Base-by-base conservation (phyloP, 2,113 vertebrate species). In the Pontoporia blainvillei region DNA sequence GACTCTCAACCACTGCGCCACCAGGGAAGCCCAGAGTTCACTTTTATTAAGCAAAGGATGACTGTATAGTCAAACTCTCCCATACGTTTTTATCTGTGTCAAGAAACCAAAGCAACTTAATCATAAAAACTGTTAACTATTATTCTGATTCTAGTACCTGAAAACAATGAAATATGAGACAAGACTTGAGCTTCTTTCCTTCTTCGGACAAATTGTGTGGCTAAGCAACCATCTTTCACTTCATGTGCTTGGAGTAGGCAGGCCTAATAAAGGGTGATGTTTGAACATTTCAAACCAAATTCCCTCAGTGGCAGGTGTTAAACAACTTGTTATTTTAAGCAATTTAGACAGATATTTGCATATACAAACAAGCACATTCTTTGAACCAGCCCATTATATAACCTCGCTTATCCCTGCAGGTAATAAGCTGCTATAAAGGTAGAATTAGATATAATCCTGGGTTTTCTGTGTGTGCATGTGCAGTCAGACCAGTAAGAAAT, bases 251-350 rank as follows among this genome's bases (percentile, higher is more conserved):
- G 39, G 7, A 69, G n/a, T 3, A 82, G 75, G 64, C 36, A 92
- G 66, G 64, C 90, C 44, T 93, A 49, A 94, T 61, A 61, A 96
- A 57, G 39, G 78, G 66, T 46, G 13, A 75, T 11, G 71, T 76
- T 62, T 39, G 34, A 95, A 67, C 36, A 82, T 72, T 94, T 66
- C 91, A 64, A 86, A 85, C 59, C 91, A 71, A 86, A 95, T 92
- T 85, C 91, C 86, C 76, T 95, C 49, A 6, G 88, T 57, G 81
- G 76, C 92, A 44, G 31, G 29, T 87, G 71, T 97, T 92, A 95
- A 88, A 76, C 66, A 95, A 88, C 96, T 97, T 98, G 94, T 96
- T 97, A 97, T 98, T 98, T 96, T 92, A 95, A 93, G 90, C 81
- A 81, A 64, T 94, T 97, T 93, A 87, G 92, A 93, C 61, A 78